These are phyloP conservation scores for Streblospio benedicti DNA, from an alignment of 1,140 invertebrate genomes.

Conservation along the genomic window DNA sequence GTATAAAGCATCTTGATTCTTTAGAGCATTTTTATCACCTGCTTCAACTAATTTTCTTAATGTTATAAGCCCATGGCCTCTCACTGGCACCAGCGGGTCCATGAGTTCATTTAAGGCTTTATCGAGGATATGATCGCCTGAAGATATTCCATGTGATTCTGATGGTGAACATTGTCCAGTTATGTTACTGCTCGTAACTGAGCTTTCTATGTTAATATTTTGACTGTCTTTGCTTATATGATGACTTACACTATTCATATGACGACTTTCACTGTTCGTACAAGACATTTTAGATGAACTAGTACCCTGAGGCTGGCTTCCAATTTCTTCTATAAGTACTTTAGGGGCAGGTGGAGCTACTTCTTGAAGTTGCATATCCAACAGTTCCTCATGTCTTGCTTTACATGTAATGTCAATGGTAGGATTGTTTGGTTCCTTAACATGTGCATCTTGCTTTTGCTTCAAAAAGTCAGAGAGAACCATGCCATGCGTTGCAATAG, in stretches of 20 bases:
- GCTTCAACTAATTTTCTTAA: constrained; percentile 63
- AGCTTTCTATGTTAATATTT: constrained; percentile 1
- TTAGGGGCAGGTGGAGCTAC: neutral
- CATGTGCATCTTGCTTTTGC: neutral
- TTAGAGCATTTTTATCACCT: constrained; percentile 55
- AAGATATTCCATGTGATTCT: constrained; percentile 45
- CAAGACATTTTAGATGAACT: neutral
- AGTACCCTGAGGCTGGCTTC: neutral
- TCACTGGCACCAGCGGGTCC: constrained; percentile 66
- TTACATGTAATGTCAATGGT: neutral
- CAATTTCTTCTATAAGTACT: neutral
- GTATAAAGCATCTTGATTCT: constrained; percentile 59
- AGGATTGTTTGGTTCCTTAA: neutral
- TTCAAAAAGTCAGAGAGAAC: constrained; percentile 9
- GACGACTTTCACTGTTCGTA: neutral
- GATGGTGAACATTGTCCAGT: constrained; percentile 39
- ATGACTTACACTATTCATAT: neutral
- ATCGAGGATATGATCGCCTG: no score
- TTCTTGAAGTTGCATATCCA: neutral
- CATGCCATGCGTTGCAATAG: constrained; percentile 49
- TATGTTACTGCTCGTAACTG: constrained; percentile 13
- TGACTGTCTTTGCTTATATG: neutral
- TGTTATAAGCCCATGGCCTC: constrained; percentile 67
- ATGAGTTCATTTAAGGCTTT: constrained; percentile 58
- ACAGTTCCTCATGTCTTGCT: neutral